A percentile compares a stretch with the other conserved stretches of the same genome.
Evolutionary conservation across 2,888 invertebrate genomes (phyloP).

Genomic region (Nomada hirtipes): DNA sequence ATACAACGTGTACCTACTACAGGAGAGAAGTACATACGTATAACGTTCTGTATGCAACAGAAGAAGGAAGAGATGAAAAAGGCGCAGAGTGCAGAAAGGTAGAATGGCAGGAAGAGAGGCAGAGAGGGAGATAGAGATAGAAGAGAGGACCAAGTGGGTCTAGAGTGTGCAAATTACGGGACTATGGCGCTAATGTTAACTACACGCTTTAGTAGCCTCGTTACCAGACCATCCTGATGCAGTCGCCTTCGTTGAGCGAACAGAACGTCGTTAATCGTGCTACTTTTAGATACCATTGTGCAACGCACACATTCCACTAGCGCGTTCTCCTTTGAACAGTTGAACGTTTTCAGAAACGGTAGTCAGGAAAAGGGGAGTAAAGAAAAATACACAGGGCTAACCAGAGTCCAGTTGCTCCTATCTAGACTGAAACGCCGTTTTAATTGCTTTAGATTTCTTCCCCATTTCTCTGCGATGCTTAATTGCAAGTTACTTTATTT

Average conservation of each 20-base stretch:
- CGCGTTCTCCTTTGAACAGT: conserved; percentile 26
- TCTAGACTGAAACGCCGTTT: neutral
- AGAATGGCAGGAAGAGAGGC: neutral
- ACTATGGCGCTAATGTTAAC: conserved; percentile 76
- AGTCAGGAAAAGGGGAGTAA: neutral
- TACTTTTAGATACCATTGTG: conserved; percentile 59
- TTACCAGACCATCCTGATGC: conserved; percentile 67
- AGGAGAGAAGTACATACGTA: neutral
- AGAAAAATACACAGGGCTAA: neutral
- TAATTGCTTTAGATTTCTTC: conserved; percentile 7
- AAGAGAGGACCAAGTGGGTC: conserved; percentile 63
- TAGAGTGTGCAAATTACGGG: conserved; percentile 74
- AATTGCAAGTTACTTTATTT: conserved; percentile 14
- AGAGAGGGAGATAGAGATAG: conserved; percentile 3
- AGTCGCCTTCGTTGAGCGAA: conserved; percentile 43
- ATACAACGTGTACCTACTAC: neutral
- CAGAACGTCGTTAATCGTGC: conserved; percentile 63
- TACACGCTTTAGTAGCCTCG: conserved; percentile 75
- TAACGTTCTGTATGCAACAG: conserved; percentile 5
- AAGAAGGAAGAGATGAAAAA: conserved; percentile 2
- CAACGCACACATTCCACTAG: conserved; percentile 21
- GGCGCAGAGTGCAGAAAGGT: neutral
- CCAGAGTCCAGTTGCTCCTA: neutral
- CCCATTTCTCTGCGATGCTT: neutral
- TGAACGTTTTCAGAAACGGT: conserved; percentile 6